phyloP scores from a whole-genome alignment of 2,888 invertebrate genomes.

The Eristalis tenax region DNA sequence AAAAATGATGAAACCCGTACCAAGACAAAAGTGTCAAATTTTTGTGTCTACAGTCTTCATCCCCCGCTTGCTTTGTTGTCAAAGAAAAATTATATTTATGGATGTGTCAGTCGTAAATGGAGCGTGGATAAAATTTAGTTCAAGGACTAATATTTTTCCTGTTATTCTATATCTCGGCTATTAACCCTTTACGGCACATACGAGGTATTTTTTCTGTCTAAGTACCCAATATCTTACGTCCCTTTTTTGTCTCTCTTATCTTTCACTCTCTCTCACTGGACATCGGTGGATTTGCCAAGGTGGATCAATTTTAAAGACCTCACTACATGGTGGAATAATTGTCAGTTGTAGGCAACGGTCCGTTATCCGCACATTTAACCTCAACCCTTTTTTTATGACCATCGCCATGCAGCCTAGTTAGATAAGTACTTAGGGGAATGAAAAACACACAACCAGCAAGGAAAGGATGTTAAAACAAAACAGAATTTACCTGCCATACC shows the following conservation, averaged over 20 bases:
- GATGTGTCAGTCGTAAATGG: constrained; percentile 15
- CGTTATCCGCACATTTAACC: constrained; percentile 47
- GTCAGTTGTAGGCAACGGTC: constrained; percentile 42
- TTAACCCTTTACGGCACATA: constrained; percentile 44
- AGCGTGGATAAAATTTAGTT: constrained; percentile 68
- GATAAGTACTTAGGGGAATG: constrained; percentile 42
- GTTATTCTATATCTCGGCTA: background rate
- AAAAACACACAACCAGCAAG: background rate
- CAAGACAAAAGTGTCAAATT: constrained; percentile 24
- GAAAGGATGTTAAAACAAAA: constrained; percentile 12
- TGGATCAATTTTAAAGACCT: constrained; percentile 23
- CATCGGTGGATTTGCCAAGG: background rate
- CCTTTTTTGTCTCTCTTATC: background rate
- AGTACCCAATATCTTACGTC: constrained; percentile 1
- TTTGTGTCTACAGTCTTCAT: constrained; percentile 4
- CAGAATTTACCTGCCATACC: constrained; percentile 20
- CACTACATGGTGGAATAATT: constrained; percentile 37
- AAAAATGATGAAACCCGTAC: background rate
- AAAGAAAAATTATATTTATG: constrained; percentile 44
- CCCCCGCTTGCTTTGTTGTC: background rate
- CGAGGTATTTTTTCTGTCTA: constrained; percentile 29
- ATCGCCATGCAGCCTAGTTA: constrained; percentile 29
- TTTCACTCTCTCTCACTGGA: background rate
- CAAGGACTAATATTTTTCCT: constrained; percentile 49
- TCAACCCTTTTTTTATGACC: constrained; percentile 67